Evolutionary conservation across 2,797 vertebrate genomes (phyloP), one percentile per base, ranked within the genome.

Genomic region (Phrynocephalus guinanensis): DNA sequence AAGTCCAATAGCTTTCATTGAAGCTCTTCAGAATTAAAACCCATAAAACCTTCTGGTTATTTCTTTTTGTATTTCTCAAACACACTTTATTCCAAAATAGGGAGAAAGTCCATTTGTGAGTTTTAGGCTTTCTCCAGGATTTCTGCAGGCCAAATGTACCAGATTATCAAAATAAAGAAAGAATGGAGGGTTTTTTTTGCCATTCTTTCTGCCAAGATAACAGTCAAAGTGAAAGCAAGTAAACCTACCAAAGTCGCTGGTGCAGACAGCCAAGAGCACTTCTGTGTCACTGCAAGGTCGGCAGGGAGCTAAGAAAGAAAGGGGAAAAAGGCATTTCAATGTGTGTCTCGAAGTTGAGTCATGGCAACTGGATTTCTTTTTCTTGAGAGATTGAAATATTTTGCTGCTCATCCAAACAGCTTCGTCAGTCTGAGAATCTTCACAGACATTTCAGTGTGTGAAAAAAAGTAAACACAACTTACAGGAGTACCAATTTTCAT

Each of bases 181-280:
- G 60, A 52, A 0, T 16, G 66, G 44, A 4, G 50, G n/a, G n/a
- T n/a, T 68, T 82, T 52, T 60, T 44, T 44, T 44, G 38, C 38
- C 38, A 44, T 44, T 44, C 38, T 44, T 44, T 44, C 38, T 5
- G 0, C 2, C 6, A 2, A 63, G 52, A 71, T 30, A 80, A 68
- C 3, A n/a, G 63, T 28, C 82, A 24, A 33, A 77, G 16, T 85
- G 22, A 66, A 81, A 82, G 70, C 26, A 71, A 87, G 2, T 38
- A 82, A 70, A 96, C 98, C 98, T 95, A 99, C 99, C 99, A 5
- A 99, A 99, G 94, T 99, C 99, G 72, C 97, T 99, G 92, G 98
- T 98, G 97, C 99, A 99, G 92, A 98, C 97, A 2, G 99, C 98
- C 86, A 99, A 92, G 90, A 99, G 98, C 50, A 99, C 97, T 92